Percentiles rank a stretch among this genome's conserved stretches.
Conservation (phyloP, 2,797 vertebrate genomes). For the Heterohyrax brucei region DNA sequence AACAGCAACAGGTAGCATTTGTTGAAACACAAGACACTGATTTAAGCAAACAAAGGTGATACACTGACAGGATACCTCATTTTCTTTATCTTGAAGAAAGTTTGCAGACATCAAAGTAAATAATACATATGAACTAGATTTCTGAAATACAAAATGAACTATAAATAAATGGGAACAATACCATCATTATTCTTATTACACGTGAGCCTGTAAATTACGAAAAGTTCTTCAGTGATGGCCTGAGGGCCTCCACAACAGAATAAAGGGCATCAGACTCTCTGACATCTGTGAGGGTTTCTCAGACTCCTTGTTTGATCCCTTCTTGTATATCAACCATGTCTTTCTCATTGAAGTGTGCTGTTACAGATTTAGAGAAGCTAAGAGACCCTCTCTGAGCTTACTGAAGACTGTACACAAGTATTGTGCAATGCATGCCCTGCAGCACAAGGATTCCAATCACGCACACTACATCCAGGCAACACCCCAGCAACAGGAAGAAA, state of each 20-base stretch:
- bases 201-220: neutral
- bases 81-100: neutral
- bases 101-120: constrained; percentile 44
- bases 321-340: neutral
- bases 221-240: neutral
- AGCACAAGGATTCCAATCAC: constrained; percentile 24
- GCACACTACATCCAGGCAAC: neutral
- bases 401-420: neutral
- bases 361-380: neutral
- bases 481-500: neutral
- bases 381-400: neutral
- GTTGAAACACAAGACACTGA: constrained; percentile 30
- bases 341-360: neutral
- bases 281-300: neutral
- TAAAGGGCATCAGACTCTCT: neutral
- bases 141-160: constrained; percentile 56
- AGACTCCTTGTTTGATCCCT: neutral
- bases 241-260: neutral
- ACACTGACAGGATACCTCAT: neutral
- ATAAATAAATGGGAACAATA: neutral
- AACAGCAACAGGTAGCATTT: neutral
- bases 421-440: neutral
- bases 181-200: constrained; percentile 1
- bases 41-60: constrained; percentile 8
- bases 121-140: neutral